These are phyloP conservation scores for Phyllostomus hastatus DNA, from an alignment of 2,113 vertebrate genomes.

Conservation along the genomic window DNA sequence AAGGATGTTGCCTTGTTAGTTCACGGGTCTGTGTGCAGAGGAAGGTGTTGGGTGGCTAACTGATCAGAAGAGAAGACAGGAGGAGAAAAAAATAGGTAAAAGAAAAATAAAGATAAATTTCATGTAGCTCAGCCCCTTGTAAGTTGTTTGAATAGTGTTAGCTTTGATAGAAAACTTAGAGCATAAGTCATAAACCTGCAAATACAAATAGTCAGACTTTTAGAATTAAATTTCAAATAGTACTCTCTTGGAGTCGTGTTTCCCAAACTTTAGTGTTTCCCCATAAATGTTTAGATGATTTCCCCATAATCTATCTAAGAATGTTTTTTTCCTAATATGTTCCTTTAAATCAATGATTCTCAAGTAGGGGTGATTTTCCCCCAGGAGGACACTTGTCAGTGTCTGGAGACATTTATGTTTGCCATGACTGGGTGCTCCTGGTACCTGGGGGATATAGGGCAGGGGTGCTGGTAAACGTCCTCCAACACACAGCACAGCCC, in stretches of 20 bases:
- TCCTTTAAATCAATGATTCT: conserved; percentile 6
- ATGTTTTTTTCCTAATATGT: background rate
- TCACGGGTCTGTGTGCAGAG: background rate
- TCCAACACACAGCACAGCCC: background rate
- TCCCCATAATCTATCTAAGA: background rate
- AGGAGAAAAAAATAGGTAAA: background rate
- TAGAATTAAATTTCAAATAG: background rate
- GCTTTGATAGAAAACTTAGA: background rate
- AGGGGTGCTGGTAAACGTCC: background rate
- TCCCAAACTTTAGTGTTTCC: background rate
- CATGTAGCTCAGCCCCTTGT: background rate
- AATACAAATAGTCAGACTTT: background rate
- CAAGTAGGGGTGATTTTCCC: background rate
- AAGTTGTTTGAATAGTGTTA: background rate
- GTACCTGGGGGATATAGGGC: background rate
- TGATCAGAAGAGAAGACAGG: background rate
- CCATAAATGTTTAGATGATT: background rate
- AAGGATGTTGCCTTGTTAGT: background rate
- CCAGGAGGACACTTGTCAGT: background rate
- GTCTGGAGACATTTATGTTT: background rate
- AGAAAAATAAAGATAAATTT: background rate
- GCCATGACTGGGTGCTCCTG: background rate
- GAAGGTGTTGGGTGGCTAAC: background rate
- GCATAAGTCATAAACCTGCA: background rate
- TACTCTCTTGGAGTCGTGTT: background rate